Conservation (phyloP, 2,888 invertebrate species). For the Theodoxus fluviatilis region DNA sequence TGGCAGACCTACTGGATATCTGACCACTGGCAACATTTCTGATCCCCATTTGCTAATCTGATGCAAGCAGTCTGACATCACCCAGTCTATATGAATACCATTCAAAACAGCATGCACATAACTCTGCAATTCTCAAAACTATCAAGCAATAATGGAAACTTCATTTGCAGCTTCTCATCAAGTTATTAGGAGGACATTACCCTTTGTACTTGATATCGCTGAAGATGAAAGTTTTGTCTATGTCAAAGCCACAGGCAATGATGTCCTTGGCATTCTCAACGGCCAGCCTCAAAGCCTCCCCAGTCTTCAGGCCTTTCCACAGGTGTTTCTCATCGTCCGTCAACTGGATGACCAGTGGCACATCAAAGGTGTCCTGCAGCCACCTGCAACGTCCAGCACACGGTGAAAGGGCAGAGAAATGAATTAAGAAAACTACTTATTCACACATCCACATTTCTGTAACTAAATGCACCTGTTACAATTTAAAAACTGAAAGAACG, state of each 20-base stretch:
- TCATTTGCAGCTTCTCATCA: not conserved
- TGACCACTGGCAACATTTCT: no score
- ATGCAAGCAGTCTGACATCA: no score
- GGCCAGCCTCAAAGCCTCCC: slow-evolving; percentile 83
- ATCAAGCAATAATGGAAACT: not conserved
- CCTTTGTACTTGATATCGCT: slow-evolving; percentile 93
- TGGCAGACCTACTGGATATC: no score
- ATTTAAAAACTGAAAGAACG: no score
- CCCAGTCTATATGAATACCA: no score
- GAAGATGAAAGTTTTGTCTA: slow-evolving; percentile 95
- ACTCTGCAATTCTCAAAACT: not conserved
- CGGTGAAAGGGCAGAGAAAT: no score
- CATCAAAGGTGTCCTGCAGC: slow-evolving; percentile 95
- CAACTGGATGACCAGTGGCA: slow-evolving; percentile 93
- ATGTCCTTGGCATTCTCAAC: slow-evolving; percentile 96
- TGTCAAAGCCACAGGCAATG: slow-evolving; percentile 93
- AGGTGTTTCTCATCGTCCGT: slow-evolving; percentile 98
- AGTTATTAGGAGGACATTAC: slow-evolving; percentile 68
- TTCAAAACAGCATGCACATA: no score
- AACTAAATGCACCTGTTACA: no score
- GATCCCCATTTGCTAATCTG: no score
- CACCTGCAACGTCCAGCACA: no score
- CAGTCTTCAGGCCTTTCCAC: slow-evolving; percentile 92
- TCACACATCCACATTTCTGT: no score
- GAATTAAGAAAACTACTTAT: no score